Base-by-base conservation (phyloP, 2,888 invertebrate genomes). In the Heterodera filipjevi region DNA sequence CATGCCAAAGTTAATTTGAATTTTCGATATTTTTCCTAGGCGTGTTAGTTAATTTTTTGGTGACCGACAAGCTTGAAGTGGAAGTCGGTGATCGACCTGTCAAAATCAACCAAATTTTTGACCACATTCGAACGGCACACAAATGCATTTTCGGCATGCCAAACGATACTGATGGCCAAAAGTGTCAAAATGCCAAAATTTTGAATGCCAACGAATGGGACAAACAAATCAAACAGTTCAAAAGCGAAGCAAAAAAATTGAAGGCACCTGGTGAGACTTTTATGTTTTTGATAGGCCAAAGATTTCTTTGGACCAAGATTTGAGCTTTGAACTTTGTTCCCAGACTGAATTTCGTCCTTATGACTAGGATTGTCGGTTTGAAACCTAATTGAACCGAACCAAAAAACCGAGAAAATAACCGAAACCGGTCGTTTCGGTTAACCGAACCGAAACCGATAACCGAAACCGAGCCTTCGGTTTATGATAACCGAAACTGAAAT, bases 161-260 rank as follows among this genome's bases (percentile, higher is more conserved):
- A 19, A 19, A 49, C 3, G 49, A 3, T 16, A 16, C 3, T 3
- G 49, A 59, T 1, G 59, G 0, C 27, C n/a, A 10, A 27, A n/a
- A n/a, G 59, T 59, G 59, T 27, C 59, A 59, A 27, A 59, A 27
- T 59, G 59, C 59, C 59, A 59, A 59, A 59, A 59, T 59, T 59
- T n/a, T 59, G 27, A 59, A 59, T 59, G 59, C 59, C 59, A n/a
- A n/a, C 27, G 59, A 59, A 27, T 59, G 59, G 59, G 59, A 59
- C 59, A n/a, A 59, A 59, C 59, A 59, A 10, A 59, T 59, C 12
- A n/a, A 27, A 27, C 59, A 59, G n/a, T 59, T 59, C n/a, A n/a
- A 27, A 8, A 59, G 27, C 12, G 59, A n/a, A 27, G 59, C 59
- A 19, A 59, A 59, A 59, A 59, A 27, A 12, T 8, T n/a, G n/a